phyloP scores from a whole-genome alignment of 2,888 invertebrate species.

The Esperia sulphurella region DNA sequence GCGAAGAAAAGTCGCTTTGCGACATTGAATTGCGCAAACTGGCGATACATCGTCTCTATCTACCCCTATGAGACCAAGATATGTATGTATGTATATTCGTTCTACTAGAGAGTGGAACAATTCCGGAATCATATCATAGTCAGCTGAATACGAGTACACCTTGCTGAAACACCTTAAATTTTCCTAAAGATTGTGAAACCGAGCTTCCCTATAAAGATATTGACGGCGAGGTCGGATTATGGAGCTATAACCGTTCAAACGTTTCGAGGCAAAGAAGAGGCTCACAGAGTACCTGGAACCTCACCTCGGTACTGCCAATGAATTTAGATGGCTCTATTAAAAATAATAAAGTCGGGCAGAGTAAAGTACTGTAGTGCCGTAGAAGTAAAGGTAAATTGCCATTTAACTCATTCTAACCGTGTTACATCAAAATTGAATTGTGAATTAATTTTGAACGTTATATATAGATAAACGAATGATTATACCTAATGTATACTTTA shows the following conservation, averaged over 20 bases:
- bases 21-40: too few species aligned
- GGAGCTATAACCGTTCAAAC: conserved; percentile 4
- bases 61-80: too few species aligned
- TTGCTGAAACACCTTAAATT: not conserved
- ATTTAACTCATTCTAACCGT: not conserved
- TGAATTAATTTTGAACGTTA: too few species aligned
- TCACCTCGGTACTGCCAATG: not conserved
- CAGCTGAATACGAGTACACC: too few species aligned
- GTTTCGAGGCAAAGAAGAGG: not conserved
- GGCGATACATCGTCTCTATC: too few species aligned
- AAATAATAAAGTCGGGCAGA: not conserved
- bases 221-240: conserved; percentile 3
- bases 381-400: not conserved
- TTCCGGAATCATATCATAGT: too few species aligned
- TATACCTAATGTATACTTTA: too few species aligned
- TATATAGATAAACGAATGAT: too few species aligned
- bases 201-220: conserved; percentile 5
- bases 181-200: not conserved
- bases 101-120: too few species aligned
- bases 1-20: too few species aligned
- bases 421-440: too few species aligned
- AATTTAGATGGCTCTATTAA: conserved; percentile 6
- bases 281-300: not conserved
- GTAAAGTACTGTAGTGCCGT: not conserved
- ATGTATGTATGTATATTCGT: too few species aligned